Evolutionary conservation across 35 echinoderm and acorn worm species (phyloP).

Genomic region (Lytechinus variegatus): DNA sequence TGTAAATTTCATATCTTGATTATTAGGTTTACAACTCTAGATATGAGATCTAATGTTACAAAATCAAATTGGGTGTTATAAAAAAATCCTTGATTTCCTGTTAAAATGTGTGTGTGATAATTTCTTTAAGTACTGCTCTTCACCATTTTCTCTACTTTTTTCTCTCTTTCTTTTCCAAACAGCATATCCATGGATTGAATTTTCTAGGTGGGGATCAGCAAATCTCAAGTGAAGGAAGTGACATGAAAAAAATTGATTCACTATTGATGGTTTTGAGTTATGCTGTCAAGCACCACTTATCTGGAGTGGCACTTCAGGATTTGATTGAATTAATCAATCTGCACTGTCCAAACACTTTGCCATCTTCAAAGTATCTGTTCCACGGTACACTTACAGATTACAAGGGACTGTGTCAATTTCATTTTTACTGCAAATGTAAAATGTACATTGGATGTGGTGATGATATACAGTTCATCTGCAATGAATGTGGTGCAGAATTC

Average conservation of each 20-base stretch:
- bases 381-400: neutral
- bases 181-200: neutral
- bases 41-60: too few species aligned
- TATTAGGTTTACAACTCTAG: too few species aligned
- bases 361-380: conserved; percentile 38
- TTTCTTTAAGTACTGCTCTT: too few species aligned
- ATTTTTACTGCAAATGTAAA: conserved; percentile 37
- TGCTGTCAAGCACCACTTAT: conserved; percentile 35
- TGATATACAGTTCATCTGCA: neutral
- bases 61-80: too few species aligned
- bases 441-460: conserved; percentile 33
- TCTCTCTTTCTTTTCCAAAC: too few species aligned
- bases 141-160: too few species aligned
- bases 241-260: conserved; percentile 41
- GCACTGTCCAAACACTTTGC: conserved; percentile 36
- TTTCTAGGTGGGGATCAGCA: neutral
- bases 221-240: conserved; percentile 34
- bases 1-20: too few species aligned
- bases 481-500: conserved; percentile 20
- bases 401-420: neutral
- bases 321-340: neutral
- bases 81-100: too few species aligned
- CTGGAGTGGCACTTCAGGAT: conserved; percentile 40
- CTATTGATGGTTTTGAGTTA: neutral
- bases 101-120: too few species aligned